Base-by-base conservation (phyloP, 2,113 vertebrate genomes). In the Heterochromis multidens region DNA sequence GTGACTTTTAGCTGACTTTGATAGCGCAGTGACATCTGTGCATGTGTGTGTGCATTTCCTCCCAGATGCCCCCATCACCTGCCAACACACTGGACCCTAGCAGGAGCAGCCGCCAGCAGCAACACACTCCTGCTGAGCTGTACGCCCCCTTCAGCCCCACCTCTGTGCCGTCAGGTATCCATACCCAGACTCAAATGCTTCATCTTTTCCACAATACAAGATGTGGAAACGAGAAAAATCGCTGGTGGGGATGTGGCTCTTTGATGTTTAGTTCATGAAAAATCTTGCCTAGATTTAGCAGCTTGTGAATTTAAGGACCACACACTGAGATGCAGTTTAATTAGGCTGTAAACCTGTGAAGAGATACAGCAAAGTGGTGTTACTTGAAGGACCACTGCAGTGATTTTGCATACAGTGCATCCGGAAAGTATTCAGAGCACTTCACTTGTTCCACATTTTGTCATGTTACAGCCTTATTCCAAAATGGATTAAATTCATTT, bases 41-140 rank as follows among this genome's bases (percentile, higher is more conserved):
- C 37, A 17, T 84, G 63, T 80, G 6, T 81, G 37, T 87, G 70
- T 80, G 78, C 25, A 79, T 72, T 59, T 82, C 57, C 80, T 90
- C 74, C n/a, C 91, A 99, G 99, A 99, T 98, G 95, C 99, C 99
- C 86, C 98, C 98, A 52, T 99, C 98, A 93, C 99, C 99, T 94
- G 98, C 98, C 97, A 98, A 98, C 97, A 97, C 97, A 89, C 97
- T 99, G 96, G 98, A 98, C 95, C 97, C 97, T 6, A 97, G 96
- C 94, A 96, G 98, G 93, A 97, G 96, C 94, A 91, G 94, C 87
- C 94, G 91, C 96, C 95, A 93, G 80, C 95, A 95, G 83, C 98
- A 97, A 88, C 96, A 97, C 81, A 96, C 95, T 87, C 96, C 97
- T 83, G 96, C 97, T 84, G 98, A 99, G 81, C 94, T 98, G 95